Evolutionary conservation across 2,888 invertebrate genomes (phyloP).

Genomic region (Cylindroiulus punctatus): DNA sequence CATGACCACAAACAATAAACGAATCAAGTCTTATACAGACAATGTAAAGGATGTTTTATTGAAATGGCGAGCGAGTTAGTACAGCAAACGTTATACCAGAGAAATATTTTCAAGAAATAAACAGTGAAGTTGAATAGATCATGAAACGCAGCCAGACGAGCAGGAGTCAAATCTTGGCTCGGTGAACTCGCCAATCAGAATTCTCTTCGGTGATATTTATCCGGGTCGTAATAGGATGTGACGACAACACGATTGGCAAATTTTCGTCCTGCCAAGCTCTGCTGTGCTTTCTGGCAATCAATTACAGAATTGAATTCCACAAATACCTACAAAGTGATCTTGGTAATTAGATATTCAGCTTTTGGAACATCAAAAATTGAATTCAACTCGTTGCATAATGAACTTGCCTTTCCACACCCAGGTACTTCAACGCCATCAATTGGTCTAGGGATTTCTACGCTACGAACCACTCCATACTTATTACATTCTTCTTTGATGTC

Average conservation of each 20-base stretch:
- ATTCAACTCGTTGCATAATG: no score
- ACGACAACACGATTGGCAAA: slow-evolving; percentile 98
- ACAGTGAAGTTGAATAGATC: neutral
- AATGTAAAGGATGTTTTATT: slow-evolving; percentile 20
- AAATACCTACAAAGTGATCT: slow-evolving; percentile 83
- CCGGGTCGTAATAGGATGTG: slow-evolving; percentile 97
- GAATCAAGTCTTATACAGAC: neutral
- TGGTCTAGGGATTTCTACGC: slow-evolving; percentile 96
- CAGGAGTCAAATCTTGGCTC: neutral
- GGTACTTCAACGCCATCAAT: slow-evolving; percentile 97
- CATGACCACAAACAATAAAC: slow-evolving; percentile 10
- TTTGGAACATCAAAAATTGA: no score
- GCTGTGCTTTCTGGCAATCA: slow-evolving; percentile 98
- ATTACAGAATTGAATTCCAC: slow-evolving; percentile 96
- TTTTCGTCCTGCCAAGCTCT: slow-evolving; percentile 95
- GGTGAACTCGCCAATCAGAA: no score
- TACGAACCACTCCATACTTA: slow-evolving; percentile 94
- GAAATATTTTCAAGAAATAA: neutral
- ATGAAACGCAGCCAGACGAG: neutral
- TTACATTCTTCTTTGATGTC: slow-evolving; percentile 98
- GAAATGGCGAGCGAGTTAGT: neutral
- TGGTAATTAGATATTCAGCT: no score
- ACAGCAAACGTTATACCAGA: neutral
- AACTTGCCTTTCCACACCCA: slow-evolving; percentile 91
- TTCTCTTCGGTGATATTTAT: slow-evolving; percentile 96